Evolutionary conservation across 2,888 invertebrate species (phyloP).

Genomic region (Dorcus parallelipipedus): DNA sequence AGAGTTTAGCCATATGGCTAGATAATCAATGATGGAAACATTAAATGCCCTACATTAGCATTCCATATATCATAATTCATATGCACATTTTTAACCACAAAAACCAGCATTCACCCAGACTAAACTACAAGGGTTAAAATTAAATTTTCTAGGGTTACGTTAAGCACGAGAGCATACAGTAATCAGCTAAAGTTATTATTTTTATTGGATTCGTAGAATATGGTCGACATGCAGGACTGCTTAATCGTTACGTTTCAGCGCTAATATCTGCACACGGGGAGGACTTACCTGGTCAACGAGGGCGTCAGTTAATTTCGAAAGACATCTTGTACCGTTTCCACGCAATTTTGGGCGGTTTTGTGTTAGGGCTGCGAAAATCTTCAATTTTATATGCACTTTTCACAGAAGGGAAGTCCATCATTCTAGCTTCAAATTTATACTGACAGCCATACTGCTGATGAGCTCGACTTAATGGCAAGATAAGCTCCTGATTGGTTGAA

Average conservation of each 20-base stretch:
- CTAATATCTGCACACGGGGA: conserved; percentile 5
- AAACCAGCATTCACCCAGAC: no score
- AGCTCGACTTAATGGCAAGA: conserved; percentile 78
- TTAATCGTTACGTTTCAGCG: conserved; percentile 5
- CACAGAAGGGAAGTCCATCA: conserved; percentile 82
- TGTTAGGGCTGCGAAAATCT: conserved; percentile 36
- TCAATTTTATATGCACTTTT: conserved; percentile 45
- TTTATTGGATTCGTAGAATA: not conserved
- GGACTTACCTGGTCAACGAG: conserved; percentile 30
- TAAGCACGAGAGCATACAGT: no score
- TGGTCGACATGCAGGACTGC: conserved; percentile 3
- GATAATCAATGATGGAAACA: conserved; percentile 22
- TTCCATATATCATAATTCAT: not conserved
- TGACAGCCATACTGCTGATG: conserved; percentile 92
- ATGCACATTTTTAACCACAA: not conserved
- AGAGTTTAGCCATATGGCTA: conserved; percentile 24
- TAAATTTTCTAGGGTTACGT: no score
- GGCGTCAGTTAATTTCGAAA: conserved; percentile 30
- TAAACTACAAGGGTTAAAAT: no score
- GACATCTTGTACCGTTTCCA: conserved; percentile 43
- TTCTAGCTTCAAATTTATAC: conserved; percentile 92
- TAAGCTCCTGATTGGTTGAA: conserved; percentile 63
- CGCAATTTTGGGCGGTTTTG: conserved; percentile 33
- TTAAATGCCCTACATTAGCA: conserved; percentile 3
- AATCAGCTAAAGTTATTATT: not conserved